Evolutionary conservation across 2,888 invertebrate genomes (phyloP), one percentile per base, ranked within the genome.

Genomic region (Napeogenes inachia): DNA sequence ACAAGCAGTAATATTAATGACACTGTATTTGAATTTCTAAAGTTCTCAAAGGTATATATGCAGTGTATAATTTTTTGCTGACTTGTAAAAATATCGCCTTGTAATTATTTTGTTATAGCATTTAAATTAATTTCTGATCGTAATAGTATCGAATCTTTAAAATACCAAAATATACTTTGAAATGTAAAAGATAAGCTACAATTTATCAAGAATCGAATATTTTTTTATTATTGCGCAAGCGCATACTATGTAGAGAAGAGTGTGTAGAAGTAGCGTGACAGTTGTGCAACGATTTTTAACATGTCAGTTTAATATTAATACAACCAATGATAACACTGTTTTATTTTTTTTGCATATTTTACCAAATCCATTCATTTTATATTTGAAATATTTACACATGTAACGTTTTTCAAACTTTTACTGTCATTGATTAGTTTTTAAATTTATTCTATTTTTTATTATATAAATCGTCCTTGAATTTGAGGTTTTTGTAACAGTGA

Each of bases 251-350:
- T 70, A 21, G 21, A 21, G 67, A 70, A 72, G 67, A 69, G 69
- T 68, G 69, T 70, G 66, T 67, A 57, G 59, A 66, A 64, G 70
- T 70, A 71, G 70, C 68, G 70, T 70, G 66, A 56, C 55, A 53
- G 64, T 73, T 73, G 69, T 65, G 69, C 67, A 75, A 75, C 60
- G 62, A 64, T 66, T 64, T 62, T 64, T 69, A 67, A 62, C 63
- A 59, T 63, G 56, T 59, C 63, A 57, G 63, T 58, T 58, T 59
- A 10, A 42, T 10, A 10, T 42, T 3, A 10, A 10, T 42, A 42
- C 42, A 42, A 42, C 42, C 8, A 10, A 42, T 42, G 2, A 2
- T 12, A 42, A 10, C 8, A 42, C 12, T 42, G 42, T 10, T 42
- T 42, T 12, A 12, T 1, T 12, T 42, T 42, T 10, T 42, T 42